Evolutionary conservation across 2,113 vertebrate species (phyloP).

Genomic region (Bombycilla garrulus): DNA sequence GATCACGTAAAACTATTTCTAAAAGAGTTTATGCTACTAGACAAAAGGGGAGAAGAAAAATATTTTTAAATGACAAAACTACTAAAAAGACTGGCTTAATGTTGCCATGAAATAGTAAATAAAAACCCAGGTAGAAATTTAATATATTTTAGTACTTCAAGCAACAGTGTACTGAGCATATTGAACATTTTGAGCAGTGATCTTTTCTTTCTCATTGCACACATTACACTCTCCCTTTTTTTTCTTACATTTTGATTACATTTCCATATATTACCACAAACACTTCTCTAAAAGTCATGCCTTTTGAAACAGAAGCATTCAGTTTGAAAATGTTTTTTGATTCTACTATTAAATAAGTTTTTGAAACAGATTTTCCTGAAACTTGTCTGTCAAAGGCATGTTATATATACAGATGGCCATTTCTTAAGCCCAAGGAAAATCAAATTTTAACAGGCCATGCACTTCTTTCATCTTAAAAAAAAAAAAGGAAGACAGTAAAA

Average conservation of each 20-base stretch:
- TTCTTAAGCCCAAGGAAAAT: background rate
- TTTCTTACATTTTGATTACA: background rate
- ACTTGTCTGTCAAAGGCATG: background rate
- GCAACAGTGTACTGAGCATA: background rate
- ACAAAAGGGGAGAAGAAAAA: background rate
- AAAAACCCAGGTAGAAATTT: background rate
- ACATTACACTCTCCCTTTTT: background rate
- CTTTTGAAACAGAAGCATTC: background rate
- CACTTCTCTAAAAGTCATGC: background rate
- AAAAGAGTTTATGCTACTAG: background rate
- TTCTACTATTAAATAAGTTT: constrained; percentile 9
- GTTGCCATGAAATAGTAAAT: background rate
- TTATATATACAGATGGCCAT: background rate
- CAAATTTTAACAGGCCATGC: background rate
- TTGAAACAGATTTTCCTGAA: background rate
- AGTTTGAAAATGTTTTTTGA: background rate
- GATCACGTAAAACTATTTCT: background rate
- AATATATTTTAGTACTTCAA: background rate
- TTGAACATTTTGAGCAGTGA: background rate
- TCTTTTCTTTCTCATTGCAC: background rate
- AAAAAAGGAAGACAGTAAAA: background rate
- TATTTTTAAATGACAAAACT: background rate
- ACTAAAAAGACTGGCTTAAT: background rate
- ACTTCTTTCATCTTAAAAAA: background rate
- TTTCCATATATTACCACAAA: background rate